A percentile compares a stretch with the other conserved stretches of the same genome.
phyloP scores from a whole-genome alignment of 2,113 vertebrate species.

The Crotalus tigris region DNA sequence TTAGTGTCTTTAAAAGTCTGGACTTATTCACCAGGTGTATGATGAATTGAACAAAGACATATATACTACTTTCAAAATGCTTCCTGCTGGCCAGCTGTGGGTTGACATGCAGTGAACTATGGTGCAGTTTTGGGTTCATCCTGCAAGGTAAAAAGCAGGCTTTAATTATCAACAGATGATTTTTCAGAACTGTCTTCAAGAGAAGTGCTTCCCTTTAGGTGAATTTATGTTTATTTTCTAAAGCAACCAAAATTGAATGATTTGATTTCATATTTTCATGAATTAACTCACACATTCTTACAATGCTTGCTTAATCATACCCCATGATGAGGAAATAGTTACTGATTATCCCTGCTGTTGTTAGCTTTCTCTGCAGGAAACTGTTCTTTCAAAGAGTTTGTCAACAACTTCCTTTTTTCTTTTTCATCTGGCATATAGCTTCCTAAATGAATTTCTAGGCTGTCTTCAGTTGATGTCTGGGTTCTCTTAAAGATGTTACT shows the following conservation, averaged over 20 bases:
- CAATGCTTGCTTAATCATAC: conserved; percentile 12
- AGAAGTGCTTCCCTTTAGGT: not conserved
- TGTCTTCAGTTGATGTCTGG: conserved; percentile 61
- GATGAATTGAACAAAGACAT: conserved; percentile 43
- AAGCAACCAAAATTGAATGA: rapidly evolving
- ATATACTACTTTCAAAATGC: conserved; percentile 46
- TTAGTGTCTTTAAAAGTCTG: not conserved
- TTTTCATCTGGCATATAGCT: conserved; percentile 70
- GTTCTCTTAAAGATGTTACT: conserved; percentile 52
- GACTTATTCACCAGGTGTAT: not conserved
- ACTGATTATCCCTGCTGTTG: conserved; percentile 61
- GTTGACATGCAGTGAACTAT: conserved; percentile 60
- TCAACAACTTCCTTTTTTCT: conserved; percentile 78
- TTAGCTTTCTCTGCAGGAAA: conserved; percentile 75
- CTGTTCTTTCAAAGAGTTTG: conserved; percentile 72
- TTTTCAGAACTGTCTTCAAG: conserved; percentile 16
- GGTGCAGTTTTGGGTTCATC: conserved; percentile 14
- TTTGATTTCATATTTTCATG: not conserved
- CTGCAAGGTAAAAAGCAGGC: conserved; percentile 44
- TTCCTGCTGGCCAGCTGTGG: conserved; percentile 62
- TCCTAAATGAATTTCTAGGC: conserved; percentile 69
- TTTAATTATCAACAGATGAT: conserved; percentile 13
- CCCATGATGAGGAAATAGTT: conserved; percentile 45
- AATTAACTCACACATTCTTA: conserved; percentile 14
- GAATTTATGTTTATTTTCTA: not conserved